Conservation (phyloP, 2,888 invertebrate species). For the Halictus ligatus region DNA sequence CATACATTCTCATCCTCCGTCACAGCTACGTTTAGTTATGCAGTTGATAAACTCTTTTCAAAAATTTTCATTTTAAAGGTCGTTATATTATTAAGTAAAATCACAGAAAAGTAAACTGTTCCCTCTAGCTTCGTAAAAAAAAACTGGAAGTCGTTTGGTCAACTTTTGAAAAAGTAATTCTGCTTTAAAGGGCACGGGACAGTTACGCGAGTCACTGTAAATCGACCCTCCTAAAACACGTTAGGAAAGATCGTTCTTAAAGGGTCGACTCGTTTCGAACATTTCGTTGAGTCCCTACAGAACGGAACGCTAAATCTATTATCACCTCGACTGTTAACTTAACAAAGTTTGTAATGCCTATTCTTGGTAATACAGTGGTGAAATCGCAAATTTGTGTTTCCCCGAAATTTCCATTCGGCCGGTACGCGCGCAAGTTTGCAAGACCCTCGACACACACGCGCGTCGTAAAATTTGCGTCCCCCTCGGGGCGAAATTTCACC, state of each 20-base stretch:
- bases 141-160: too few relatives aligned
- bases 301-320: background rate
- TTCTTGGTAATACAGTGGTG: background rate
- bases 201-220: too few relatives aligned
- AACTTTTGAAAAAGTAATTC: too few relatives aligned
- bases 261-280: background rate
- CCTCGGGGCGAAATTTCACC: constrained; percentile 24
- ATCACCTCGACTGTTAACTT: background rate
- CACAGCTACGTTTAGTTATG: too few relatives aligned
- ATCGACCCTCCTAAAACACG: background rate
- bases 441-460: background rate
- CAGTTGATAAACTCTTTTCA: too few relatives aligned
- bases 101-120: too few relatives aligned
- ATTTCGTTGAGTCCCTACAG: background rate
- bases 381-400: constrained; percentile 2
- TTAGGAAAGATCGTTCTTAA: background rate
- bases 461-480: constrained; percentile 24
- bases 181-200: too few relatives aligned
- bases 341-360: background rate
- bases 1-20: too few relatives aligned
- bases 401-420: background rate
- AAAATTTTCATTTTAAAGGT: too few relatives aligned
- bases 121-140: too few relatives aligned
- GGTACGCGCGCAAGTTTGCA: background rate
- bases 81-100: too few relatives aligned